phyloP scores from a whole-genome alignment of 2,888 invertebrate genomes.

The Tricholauxania praeusta region DNA sequence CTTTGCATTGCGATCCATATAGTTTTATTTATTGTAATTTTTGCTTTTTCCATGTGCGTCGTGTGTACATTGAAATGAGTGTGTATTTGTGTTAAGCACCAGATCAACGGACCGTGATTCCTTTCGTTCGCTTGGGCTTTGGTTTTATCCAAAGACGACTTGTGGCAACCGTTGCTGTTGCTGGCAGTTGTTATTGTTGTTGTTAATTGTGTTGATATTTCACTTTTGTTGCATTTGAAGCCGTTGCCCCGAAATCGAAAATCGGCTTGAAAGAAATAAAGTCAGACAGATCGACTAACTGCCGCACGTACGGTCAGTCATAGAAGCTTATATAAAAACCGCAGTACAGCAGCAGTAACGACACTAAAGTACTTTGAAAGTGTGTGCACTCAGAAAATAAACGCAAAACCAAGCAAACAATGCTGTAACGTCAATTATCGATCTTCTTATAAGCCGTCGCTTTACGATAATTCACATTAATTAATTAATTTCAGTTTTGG shows the following conservation, averaged over 20 bases:
- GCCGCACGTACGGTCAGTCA: no score
- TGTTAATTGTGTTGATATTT: conserved; percentile 5
- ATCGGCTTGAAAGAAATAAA: no score
- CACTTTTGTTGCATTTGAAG: conserved; percentile 4
- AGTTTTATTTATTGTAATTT: conserved; percentile 14
- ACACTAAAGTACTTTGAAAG: no score
- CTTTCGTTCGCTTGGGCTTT: conserved; percentile 27
- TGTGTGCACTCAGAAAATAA: no score
- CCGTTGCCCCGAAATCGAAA: conserved; percentile 12
- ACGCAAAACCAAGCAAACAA: no score
- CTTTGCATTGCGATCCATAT: conserved; percentile 23
- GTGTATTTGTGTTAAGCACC: conserved; percentile 20
- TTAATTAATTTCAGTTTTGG: no score
- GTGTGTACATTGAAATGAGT: background rate
- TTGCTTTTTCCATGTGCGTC: background rate
- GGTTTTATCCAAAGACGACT: conserved; percentile 18
- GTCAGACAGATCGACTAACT: no score
- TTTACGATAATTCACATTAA: no score
- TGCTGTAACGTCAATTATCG: no score
- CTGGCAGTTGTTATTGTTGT: background rate
- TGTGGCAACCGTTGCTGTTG: conserved; percentile 16
- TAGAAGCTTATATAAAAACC: no score
- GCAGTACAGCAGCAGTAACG: no score
- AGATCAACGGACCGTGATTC: conserved; percentile 34
- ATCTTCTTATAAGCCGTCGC: no score